Base-by-base conservation (phyloP, 2,888 invertebrate species). In the Sycophila texana region DNA sequence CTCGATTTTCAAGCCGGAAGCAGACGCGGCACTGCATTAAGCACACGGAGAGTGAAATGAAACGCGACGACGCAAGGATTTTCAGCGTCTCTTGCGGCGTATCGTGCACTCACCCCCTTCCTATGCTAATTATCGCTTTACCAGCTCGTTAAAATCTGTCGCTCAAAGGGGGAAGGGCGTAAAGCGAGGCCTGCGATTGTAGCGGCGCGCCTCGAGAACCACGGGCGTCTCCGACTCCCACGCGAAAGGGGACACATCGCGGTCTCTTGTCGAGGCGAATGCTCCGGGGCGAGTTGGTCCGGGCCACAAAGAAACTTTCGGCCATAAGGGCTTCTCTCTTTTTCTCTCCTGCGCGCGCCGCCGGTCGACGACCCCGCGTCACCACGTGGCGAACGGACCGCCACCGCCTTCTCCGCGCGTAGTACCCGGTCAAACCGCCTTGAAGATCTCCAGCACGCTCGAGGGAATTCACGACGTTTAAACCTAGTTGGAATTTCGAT, bases 371-470 rank as follows among this genome's bases (percentile, higher is more conserved):
- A 79, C 70, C 79, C 20, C 61, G 18, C 14, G 12, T 14, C 60
- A 79, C 74, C 79, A 79, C 79, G 79, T 79, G 79, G 79, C 75
- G 57, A 67, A 66, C 77, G 73, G 7, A 49, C 61, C 65, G 39
- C 10, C 39, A 7, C 39, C 30, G 14, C 39, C 65, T 65, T 3
- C 26, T 57, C 30, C 58, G n/a, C 58, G n/a, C 13, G 14, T 20
- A 22, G 39, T 65, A 70, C 68, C 77, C 72, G 77, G 72, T 72
- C 77, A 66, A 72, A 72, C 77, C 60, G 53, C 77, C 72, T 72
- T 51, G 49, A n/a, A 16, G 63, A 39, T 39, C n/a, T 1, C n/a
- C 63, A 51, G 49, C 55, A 70, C n/a, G 26, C 18, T 16, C 39
- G 26, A 61, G 61, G 10, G 39, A 7, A 39, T 39, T 39, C 39